Percentiles rank a stretch among this genome's conserved stretches.
These are phyloP conservation scores for Gymnodraco acuticeps DNA, from an alignment of 2,797 vertebrate genomes.

Conservation along the genomic window DNA sequence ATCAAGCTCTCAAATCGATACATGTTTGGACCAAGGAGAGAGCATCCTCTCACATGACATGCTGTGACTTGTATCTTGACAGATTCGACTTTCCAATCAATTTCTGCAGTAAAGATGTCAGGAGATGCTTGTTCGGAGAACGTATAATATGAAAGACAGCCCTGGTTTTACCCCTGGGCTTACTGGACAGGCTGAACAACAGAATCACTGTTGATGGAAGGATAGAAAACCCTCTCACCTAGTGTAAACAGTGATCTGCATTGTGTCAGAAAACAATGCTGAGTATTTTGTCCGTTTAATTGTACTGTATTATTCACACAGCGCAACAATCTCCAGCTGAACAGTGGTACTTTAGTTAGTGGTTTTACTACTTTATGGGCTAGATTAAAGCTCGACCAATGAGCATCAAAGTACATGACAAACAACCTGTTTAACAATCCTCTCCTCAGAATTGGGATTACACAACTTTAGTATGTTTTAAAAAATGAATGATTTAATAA, in stretches of 20 bases:
- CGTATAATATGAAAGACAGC: not conserved
- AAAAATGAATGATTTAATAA: not conserved
- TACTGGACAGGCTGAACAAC: not conserved
- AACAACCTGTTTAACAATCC: not conserved
- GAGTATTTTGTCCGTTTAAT: not conserved
- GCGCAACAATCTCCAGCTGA: not conserved
- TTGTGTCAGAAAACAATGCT: not conserved
- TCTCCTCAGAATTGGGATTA: not conserved
- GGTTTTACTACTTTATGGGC: not conserved
- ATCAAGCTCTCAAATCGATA: not conserved
- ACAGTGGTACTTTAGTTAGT: not conserved
- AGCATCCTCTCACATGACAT: not conserved
- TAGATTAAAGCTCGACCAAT: not conserved
- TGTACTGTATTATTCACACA: not conserved
- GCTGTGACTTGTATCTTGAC: not conserved
- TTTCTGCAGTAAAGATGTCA: slow-evolving; percentile 15
- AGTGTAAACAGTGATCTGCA: not conserved
- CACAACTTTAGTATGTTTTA: not conserved
- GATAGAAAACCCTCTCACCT: not conserved
- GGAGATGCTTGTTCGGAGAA: not conserved
- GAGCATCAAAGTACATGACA: too few relatives aligned
- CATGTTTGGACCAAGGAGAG: not conserved
- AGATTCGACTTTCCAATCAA: not conserved
- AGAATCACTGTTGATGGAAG: not conserved
- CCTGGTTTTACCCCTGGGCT: not conserved